Evolutionary conservation across 2,797 vertebrate species (phyloP).

Genomic region (Emydoidea blandingii): DNA sequence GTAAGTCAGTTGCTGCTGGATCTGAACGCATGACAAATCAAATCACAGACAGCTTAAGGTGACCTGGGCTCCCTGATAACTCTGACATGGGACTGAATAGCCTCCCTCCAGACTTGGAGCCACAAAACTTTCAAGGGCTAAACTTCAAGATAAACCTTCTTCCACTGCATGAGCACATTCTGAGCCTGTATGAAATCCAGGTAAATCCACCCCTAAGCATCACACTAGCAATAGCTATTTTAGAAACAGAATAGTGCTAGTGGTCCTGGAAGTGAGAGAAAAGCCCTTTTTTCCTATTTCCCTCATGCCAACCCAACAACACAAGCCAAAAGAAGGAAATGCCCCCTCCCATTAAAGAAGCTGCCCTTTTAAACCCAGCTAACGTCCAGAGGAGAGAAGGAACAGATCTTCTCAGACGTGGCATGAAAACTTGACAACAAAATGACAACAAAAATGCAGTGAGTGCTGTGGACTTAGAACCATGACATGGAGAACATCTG

Average conservation of each 20-base stretch:
- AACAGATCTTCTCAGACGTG: constrained; percentile 1
- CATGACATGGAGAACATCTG: accelerated
- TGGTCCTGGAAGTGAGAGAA: constrained; percentile 19
- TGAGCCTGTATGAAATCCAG: background rate
- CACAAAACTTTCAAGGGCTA: background rate
- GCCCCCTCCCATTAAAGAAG: background rate
- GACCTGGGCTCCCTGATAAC: too few relatives aligned
- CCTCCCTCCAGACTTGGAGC: too few relatives aligned
- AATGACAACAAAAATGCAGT: constrained; percentile 33
- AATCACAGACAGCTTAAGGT: too few relatives aligned
- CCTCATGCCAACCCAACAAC: constrained; percentile 20
- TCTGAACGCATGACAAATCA: too few relatives aligned
- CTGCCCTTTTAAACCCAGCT: background rate
- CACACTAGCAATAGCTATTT: background rate
- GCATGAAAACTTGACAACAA: constrained; percentile 13
- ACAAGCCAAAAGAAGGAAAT: background rate
- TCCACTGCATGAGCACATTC: background rate
- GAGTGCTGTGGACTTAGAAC: background rate
- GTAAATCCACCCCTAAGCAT: background rate
- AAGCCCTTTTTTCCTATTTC: background rate
- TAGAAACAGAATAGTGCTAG: background rate
- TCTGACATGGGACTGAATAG: too few relatives aligned
- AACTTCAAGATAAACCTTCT: background rate
- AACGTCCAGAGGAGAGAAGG: background rate
- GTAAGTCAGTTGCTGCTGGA: too few relatives aligned